Evolutionary conservation across 2,113 vertebrate species (phyloP).

Genomic region (Anarhynchus alexandrinus): DNA sequence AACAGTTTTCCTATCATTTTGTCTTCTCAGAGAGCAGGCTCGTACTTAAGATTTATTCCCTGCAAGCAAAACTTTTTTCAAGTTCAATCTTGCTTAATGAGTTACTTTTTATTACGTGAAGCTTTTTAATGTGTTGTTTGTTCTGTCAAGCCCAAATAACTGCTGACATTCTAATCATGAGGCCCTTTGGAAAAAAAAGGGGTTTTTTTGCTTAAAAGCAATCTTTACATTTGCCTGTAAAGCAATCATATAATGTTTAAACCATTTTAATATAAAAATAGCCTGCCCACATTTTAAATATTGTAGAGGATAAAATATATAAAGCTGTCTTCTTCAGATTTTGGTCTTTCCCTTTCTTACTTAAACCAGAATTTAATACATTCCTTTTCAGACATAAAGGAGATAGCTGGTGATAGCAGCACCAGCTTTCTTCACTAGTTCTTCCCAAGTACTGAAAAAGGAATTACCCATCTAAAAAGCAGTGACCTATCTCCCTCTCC

Average conservation of each 20-base stretch:
- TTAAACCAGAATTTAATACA: neutral
- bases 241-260: neutral
- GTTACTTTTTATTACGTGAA: conserved; percentile 49
- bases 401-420: neutral
- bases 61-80: conserved; percentile 52
- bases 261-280: conserved; percentile 26
- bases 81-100: conserved; percentile 55
- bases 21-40: neutral
- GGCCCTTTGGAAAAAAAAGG: neutral
- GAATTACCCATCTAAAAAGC: neutral
- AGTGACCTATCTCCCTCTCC: neutral
- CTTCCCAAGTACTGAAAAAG: neutral
- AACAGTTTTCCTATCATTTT: neutral
- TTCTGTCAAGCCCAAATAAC: conserved; percentile 58
- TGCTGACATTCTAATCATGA: conserved; percentile 39
- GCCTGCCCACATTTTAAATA: neutral
- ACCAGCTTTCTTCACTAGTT: neutral
- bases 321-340: neutral
- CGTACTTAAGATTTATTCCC: neutral
- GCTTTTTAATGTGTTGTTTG: conserved; percentile 28
- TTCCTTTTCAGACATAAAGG: neutral
- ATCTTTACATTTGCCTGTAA: conserved; percentile 10
- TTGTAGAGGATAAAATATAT: neutral
- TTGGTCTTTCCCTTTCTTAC: neutral
- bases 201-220: neutral